A percentile compares a stretch with the other conserved stretches of the same genome.
Evolutionary conservation across 2,113 vertebrate genomes (phyloP).

Genomic region (Mungos mungo): DNA sequence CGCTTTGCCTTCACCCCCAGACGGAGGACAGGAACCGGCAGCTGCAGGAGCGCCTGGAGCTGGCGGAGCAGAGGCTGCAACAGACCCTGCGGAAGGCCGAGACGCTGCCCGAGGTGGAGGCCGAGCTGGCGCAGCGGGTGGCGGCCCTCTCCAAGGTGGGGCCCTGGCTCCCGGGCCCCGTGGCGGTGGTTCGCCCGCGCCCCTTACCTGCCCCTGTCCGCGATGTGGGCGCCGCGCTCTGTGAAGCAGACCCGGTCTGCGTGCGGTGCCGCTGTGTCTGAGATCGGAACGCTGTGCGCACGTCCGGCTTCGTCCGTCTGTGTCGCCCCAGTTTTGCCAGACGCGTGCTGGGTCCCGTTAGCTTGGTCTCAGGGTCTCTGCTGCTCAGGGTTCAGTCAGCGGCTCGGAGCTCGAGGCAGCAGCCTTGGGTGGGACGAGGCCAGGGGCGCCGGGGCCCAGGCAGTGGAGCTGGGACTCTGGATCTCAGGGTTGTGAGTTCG

Average conservation of each 20-base stretch:
- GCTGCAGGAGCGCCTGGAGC: constrained; percentile 95
- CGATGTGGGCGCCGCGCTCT: neutral
- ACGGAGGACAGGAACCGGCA: constrained; percentile 95
- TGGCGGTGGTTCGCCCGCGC: fast-evolving
- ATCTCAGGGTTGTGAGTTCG: neutral
- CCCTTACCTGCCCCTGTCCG: fast-evolving
- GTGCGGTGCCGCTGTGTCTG: neutral
- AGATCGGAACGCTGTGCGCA: neutral
- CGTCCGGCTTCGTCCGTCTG: neutral
- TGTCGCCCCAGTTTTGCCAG: neutral
- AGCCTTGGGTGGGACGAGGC: neutral
- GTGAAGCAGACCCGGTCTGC: neutral
- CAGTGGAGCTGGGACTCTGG: fast-evolving
- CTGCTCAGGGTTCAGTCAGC: neutral
- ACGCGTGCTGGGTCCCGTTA: neutral
- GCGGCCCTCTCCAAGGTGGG: constrained; percentile 96
- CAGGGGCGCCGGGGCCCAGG: neutral
- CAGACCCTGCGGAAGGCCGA: constrained; percentile 97
- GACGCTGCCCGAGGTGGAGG: constrained; percentile 97
- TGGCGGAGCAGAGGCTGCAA: constrained; percentile 97
- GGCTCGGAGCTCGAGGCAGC: neutral
- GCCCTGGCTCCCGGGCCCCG: fast-evolving
- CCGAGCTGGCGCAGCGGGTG: constrained; percentile 96
- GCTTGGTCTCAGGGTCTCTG: neutral
- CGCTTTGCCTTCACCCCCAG: constrained; percentile 75